Evolutionary conservation across 2,113 vertebrate genomes (phyloP), one percentile per base, ranked within the genome.

Genomic region (Halichoeres trimaculatus): DNA sequence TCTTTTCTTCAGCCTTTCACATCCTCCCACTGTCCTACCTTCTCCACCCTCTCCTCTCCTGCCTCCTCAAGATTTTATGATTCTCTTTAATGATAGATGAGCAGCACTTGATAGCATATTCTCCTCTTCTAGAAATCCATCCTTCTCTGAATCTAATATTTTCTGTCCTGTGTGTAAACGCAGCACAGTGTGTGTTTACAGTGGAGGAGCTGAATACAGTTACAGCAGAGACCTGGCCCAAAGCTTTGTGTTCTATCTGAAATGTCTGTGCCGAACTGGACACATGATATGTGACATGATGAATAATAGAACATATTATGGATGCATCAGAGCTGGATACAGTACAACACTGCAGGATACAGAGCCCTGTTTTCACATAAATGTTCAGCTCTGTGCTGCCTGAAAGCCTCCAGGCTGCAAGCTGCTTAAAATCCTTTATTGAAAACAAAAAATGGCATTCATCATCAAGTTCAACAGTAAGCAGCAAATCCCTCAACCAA

Each of bases 1-100:
- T 75, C 70, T 45, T 76, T 57, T 58, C 62, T 50, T 78, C 53
- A 34, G 54, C 70, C 81, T 71, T 74, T 86, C 74, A 73, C 74
- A 74, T 72, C 73, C 76, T 84, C 79, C 70, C 86, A 81, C 88
- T 72, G 59, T 64, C 76, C 81, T 71, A 77, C 75, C 74, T 78
- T 73, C 79, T 76, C 74, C 78, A 64, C 72, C 62, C 74, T 83
- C 77, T 80, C 36, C 70, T 72, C 80, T 67, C 22, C 74, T 78
- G 57, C 74, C 80, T 90, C 67, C 78, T 90, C 79, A 90, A 90
- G 66, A 88, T 90, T 93, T 91, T 72, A 90, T 91, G 84, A 85
- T 79, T 72, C 53, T 76, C 68, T 81, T 93, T 73, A 94, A 92
- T 91, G 77, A 91, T 90, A 87, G 83, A 90, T 91, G 84, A 88